Base-by-base conservation (phyloP, 1,140 invertebrate species). In the Calephelis virginiensis region DNA sequence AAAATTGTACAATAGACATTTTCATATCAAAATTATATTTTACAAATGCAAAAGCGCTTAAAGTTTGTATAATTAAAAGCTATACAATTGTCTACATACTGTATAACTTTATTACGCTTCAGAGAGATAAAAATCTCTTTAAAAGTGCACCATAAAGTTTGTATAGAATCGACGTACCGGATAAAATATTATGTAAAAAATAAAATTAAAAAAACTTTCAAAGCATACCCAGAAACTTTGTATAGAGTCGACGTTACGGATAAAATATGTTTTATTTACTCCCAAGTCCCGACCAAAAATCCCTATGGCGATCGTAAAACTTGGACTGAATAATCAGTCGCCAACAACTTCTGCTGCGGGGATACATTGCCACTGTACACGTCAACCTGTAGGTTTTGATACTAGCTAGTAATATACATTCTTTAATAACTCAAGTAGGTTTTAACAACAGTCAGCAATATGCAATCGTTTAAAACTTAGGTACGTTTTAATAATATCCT, bases 291-390 rank as follows among this genome's bases (percentile, higher is more conserved):
- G 40, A 43, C 40, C 61, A 56, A 47, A 72, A 73, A 67, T 66
- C 70, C 69, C 67, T 50, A 61, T 66, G 70, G 68, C 66, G 62
- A 74, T 71, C 70, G 70, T 63, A 65, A 69, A 74, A 67, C 69
- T 65, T 53, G 65, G 53, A 49, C 73, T 68, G 70, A 74, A 74
- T 72, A 74, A 72, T 71, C 67, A 72, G 70, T 64, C 70, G 67
- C 49, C 63, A 64, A 68, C 64, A 71, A 71, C 72, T 73, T 66
- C 12, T 59, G 56, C 67, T 61, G 47, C 62, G 11, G 45, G 45
- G 17, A 56, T 11, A 37, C n/a, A 49, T 49, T n/a, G 38, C 11
- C 61, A 40, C 14, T 9, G 43, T 11, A 62, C 13, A 28, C 53
- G 37, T 17, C 53, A 11, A 0, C 13, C 43, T 28, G 7, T 62